These are phyloP conservation scores for Mormyrus iriodes DNA, from an alignment of 2,113 vertebrate genomes.

Conservation along the genomic window DNA sequence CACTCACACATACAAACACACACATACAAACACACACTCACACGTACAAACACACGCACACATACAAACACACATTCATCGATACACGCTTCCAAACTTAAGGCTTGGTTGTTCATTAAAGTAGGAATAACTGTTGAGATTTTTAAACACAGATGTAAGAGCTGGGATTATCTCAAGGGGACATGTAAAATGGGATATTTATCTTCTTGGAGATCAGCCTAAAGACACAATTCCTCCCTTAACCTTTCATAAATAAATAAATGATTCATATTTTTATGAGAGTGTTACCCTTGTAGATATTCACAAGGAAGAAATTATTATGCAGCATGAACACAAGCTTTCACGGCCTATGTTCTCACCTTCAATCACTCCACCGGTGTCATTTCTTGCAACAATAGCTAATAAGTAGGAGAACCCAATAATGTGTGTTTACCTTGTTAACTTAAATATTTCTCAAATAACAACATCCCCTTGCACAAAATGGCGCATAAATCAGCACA, in stretches of 20 bases:
- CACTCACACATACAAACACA: neutral
- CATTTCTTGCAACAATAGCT: neutral
- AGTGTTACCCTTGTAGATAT: neutral
- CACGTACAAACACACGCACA: no score
- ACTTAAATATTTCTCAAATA: neutral
- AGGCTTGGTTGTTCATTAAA: neutral
- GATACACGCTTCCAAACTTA: neutral
- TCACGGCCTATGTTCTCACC: neutral
- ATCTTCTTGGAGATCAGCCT: neutral
- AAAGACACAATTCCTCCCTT: neutral
- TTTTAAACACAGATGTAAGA: slow-evolving; percentile 29
- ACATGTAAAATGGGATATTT: neutral
- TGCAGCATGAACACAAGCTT: neutral
- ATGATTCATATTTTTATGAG: neutral
- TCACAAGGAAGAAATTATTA: neutral
- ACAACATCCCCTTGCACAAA: neutral
- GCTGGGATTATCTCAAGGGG: slow-evolving; percentile 33
- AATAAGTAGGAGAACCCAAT: neutral
- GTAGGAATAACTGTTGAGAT: slow-evolving; percentile 33
- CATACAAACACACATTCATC: neutral
- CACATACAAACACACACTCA: no score
- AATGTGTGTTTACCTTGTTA: neutral
- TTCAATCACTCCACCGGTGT: neutral
- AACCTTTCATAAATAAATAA: neutral
- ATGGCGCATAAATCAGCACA: neutral